Conservation (phyloP, 1,140 invertebrate genomes). For the Heliconius congener region DNA sequence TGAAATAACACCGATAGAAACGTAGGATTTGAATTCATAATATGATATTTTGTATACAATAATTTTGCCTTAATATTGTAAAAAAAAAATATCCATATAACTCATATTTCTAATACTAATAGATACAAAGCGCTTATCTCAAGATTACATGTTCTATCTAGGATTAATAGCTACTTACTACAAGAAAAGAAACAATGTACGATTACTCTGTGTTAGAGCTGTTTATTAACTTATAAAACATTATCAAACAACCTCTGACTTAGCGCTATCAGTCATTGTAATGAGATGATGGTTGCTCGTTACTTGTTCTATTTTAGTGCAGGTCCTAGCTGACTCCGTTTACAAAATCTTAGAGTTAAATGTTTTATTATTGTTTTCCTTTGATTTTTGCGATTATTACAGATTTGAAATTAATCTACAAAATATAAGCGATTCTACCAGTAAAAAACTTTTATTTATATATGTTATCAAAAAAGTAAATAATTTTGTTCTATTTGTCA, state of each 20-base stretch:
- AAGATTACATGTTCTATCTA: conserved; percentile 35
- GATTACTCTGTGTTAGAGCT: conserved; percentile 41
- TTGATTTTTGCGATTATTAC: too few species aligned
- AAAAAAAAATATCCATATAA: neutral
- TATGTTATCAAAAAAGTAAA: neutral
- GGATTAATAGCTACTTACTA: conserved; percentile 39
- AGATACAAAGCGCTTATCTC: conserved; percentile 12
- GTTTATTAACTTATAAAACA: conserved; percentile 43
- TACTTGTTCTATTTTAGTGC: conserved; percentile 31
- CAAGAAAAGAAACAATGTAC: conserved; percentile 44
- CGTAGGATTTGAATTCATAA: too few species aligned
- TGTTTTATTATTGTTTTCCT: too few species aligned
- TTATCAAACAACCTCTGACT: conserved; percentile 35
- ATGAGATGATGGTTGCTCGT: conserved; percentile 34
- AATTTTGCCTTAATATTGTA: neutral
- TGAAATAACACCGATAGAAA: too few species aligned
- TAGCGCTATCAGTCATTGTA: conserved; percentile 42
- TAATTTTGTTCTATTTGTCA: too few species aligned
- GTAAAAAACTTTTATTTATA: too few species aligned
- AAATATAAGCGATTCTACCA: too few species aligned
- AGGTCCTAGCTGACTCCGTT: neutral
- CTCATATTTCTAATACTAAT: neutral
- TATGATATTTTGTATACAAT: too few species aligned
- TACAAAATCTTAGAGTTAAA: neutral
- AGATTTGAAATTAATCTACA: too few species aligned